These are phyloP conservation scores for Cercopithecus mona DNA, from an alignment of 2,113 vertebrate genomes.

Conservation along the genomic window DNA sequence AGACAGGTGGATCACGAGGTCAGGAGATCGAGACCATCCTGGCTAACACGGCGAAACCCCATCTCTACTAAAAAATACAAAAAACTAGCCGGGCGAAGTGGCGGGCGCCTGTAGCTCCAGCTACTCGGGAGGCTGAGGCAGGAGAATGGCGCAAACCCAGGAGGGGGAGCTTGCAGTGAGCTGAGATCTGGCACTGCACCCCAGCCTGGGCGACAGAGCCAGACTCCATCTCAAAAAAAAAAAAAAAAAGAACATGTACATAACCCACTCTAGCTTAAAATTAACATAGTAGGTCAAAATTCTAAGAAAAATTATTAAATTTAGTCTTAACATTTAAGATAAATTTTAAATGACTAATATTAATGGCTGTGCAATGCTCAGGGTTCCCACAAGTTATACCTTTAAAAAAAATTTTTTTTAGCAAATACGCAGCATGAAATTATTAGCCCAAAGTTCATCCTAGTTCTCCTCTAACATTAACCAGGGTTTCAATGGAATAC, in stretches of 20 bases:
- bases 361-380: not conserved
- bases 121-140: too few relatives aligned
- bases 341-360: not conserved
- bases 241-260: not conserved
- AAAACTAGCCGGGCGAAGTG: too few relatives aligned
- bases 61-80: too few relatives aligned
- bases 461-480: slow-evolving; percentile 13
- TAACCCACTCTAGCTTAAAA: slow-evolving; percentile 7
- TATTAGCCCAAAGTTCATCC: slow-evolving; percentile 27
- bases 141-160: too few relatives aligned
- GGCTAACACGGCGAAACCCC: too few relatives aligned
- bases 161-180: too few relatives aligned
- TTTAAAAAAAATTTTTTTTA: not conserved
- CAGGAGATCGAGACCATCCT: too few relatives aligned
- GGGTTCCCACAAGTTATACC: not conserved
- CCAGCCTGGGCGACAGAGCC: too few relatives aligned
- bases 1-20: too few relatives aligned
- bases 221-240: too few relatives aligned
- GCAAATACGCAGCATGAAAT: not conserved
- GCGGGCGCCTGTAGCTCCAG: too few relatives aligned
- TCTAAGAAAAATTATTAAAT: slow-evolving; percentile 38
- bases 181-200: too few relatives aligned
- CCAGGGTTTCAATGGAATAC: not conserved
- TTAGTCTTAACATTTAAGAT: slow-evolving; percentile 51
- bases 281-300: slow-evolving; percentile 36